Conservation (phyloP, 2,888 invertebrate genomes). For the Timandra comae region DNA sequence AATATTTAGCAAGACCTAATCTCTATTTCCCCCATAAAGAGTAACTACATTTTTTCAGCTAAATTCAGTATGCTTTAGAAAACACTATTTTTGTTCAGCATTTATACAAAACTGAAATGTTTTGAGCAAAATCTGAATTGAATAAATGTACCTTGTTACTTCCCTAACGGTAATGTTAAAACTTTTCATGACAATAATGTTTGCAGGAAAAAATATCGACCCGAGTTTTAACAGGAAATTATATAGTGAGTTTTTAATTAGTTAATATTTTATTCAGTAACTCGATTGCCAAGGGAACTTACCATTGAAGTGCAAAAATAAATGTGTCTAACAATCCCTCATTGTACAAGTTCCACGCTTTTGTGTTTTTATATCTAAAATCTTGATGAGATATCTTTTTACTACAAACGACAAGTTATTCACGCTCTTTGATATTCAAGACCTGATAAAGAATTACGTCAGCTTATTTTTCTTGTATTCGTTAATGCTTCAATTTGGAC, state of each 20-base stretch:
- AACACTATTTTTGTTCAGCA: no score
- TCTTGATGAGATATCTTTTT: slow-evolving; percentile 20
- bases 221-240: slow-evolving; percentile 14
- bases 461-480: slow-evolving; percentile 23
- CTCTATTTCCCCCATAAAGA: no score
- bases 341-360: slow-evolving; percentile 12
- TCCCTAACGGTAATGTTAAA: no score
- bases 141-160: no score
- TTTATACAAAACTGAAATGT: no score
- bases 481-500: slow-evolving; percentile 19
- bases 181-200: no score
- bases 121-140: no score
- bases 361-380: slow-evolving; percentile 19
- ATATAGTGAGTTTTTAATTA: slow-evolving; percentile 26
- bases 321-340: slow-evolving; percentile 17
- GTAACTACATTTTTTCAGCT: no score
- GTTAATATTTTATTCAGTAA: slow-evolving; percentile 36
- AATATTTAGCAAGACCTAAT: no score
- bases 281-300: slow-evolving; percentile 27
- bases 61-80: no score
- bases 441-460: slow-evolving; percentile 24
- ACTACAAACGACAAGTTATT: slow-evolving; percentile 25
- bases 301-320: slow-evolving; percentile 20
- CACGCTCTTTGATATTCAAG: slow-evolving; percentile 23
- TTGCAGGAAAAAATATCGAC: no score